Evolutionary conservation across 2,797 vertebrate genomes (phyloP).

Genomic region (Syngnathus acus): DNA sequence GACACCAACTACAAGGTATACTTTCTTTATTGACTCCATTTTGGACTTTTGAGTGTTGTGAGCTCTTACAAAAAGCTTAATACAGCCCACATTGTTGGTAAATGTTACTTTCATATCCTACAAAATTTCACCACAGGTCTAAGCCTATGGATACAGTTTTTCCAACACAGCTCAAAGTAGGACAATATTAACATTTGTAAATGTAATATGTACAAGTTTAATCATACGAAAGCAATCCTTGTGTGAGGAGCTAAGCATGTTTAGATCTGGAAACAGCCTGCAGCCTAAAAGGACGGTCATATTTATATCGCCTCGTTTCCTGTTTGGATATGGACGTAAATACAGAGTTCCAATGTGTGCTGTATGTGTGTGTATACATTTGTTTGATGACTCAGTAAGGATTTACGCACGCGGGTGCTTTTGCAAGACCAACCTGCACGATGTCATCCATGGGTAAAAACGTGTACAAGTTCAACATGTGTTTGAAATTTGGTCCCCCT

Average conservation of each 20-base stretch:
- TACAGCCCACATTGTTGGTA: not conserved
- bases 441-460: not conserved
- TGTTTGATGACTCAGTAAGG: not conserved
- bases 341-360: slow-evolving; percentile 44
- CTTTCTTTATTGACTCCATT: not conserved
- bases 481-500: slow-evolving; percentile 24
- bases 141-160: not conserved
- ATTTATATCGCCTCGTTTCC: slow-evolving; percentile 60
- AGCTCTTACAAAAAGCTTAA: not conserved
- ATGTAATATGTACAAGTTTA: not conserved
- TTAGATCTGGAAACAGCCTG: not conserved
- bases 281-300: slow-evolving; percentile 39
- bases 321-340: slow-evolving; percentile 61
- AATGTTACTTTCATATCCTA: not conserved
- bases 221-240: not conserved
- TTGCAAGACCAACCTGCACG: not conserved
- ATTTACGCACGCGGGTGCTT: slow-evolving; percentile 1
- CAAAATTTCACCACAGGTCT: not conserved
- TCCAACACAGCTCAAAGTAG: not conserved
- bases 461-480: slow-evolving; percentile 6
- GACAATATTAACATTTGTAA: not conserved
- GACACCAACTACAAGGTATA: slow-evolving; percentile 62
- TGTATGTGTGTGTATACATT: slow-evolving; percentile 18
- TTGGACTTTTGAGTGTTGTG: not conserved
- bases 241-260: not conserved